These are phyloP conservation scores for Pogonocherus hispidulus DNA, from an alignment of 2,888 invertebrate genomes.

Conservation along the genomic window DNA sequence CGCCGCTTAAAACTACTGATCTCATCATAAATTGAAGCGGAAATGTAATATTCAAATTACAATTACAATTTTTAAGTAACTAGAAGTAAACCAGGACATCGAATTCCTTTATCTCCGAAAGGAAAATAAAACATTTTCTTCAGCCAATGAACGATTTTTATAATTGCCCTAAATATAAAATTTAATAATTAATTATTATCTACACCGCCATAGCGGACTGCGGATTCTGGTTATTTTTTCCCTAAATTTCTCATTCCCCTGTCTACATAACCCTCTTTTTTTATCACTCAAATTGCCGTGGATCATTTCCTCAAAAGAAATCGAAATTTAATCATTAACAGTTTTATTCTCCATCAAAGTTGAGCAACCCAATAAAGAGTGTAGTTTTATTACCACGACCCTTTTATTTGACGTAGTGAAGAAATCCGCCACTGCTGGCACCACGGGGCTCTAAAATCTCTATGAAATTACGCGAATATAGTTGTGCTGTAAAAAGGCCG, in stretches of 20 bases:
- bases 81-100: too few species aligned
- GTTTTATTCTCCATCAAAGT: constrained; percentile 6
- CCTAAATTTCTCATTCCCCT: not conserved
- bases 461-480: constrained; percentile 37
- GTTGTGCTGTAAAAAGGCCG: constrained; percentile 37
- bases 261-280: not conserved
- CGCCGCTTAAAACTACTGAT: too few species aligned
- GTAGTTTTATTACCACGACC: constrained; percentile 11
- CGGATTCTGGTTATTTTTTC: too few species aligned
- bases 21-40: too few species aligned
- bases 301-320: not conserved
- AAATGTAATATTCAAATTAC: too few species aligned
- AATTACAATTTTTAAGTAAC: too few species aligned
- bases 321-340: not conserved
- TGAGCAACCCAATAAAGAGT: not conserved
- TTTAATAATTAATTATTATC: too few species aligned
- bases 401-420: constrained; percentile 29
- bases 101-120: too few species aligned
- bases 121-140: too few species aligned
- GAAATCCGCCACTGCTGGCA: constrained; percentile 34
- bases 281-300: not conserved
- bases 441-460: constrained; percentile 22
- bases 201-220: too few species aligned
- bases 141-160: too few species aligned
- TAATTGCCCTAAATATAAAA: too few species aligned